A percentile compares a stretch with the other conserved stretches of the same genome.
These are phyloP conservation scores for Copsychus sechellarum DNA, from an alignment of 2,113 vertebrate genomes.

Conservation along the genomic window DNA sequence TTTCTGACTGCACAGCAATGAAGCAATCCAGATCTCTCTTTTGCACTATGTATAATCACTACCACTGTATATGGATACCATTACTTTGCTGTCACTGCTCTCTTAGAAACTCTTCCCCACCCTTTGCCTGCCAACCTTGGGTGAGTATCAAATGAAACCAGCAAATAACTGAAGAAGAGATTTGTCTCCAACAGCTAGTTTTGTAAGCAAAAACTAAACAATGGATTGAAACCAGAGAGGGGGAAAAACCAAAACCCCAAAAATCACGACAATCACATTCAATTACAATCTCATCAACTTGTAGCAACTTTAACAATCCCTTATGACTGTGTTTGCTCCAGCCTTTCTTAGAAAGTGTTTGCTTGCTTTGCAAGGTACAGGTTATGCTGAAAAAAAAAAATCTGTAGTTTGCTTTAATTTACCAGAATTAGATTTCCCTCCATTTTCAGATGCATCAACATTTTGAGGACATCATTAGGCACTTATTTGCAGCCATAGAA, in stretches of 20 bases:
- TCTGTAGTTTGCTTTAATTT: background rate
- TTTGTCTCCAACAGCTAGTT: background rate
- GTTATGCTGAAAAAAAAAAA: background rate
- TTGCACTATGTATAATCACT: background rate
- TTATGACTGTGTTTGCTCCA: background rate
- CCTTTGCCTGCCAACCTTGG: background rate
- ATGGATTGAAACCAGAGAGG: background rate
- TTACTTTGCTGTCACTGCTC: background rate
- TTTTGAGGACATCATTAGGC: background rate
- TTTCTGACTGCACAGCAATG: background rate
- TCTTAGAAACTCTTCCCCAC: background rate
- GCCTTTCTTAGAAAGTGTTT: background rate
- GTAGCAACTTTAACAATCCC: background rate
- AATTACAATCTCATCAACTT: background rate
- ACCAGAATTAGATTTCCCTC: slow-evolving; percentile 1
- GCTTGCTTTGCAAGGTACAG: background rate
- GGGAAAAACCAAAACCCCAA: accelerated
- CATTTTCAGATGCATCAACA: slow-evolving; percentile 18
- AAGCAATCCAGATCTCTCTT: background rate
- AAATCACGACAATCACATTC: background rate
- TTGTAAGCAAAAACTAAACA: background rate
- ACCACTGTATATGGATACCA: accelerated
- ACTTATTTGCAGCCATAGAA: background rate
- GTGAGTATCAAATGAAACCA: background rate
- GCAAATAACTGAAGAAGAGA: background rate